Conservation (phyloP, 92 coral and sea anemone genomes). For the Parazoanthus swiftii region DNA sequence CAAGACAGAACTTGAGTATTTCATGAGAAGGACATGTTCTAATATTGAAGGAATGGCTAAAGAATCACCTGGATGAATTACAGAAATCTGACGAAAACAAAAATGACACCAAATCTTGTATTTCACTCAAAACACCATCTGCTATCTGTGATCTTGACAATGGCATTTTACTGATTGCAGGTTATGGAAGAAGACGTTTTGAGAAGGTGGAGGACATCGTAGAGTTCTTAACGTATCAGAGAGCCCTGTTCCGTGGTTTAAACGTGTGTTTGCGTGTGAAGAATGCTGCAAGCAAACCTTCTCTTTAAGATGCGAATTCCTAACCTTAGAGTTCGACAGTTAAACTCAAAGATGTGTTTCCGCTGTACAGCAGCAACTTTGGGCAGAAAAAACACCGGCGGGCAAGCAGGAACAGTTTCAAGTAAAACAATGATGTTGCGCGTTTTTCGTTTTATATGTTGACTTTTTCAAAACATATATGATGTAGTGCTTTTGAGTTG, state of each 20-base stretch:
- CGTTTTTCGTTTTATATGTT: conserved; percentile 15
- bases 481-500: neutral
- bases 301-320: conserved; percentile 39
- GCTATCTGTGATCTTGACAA: conserved; percentile 22
- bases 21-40: no score
- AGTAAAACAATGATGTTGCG: conserved; percentile 21
- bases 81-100: conserved; percentile 5
- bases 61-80: conserved; percentile 4
- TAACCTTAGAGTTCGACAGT: conserved; percentile 33
- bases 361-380: conserved; percentile 23
- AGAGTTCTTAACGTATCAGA: neutral
- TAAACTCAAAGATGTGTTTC: conserved; percentile 40
- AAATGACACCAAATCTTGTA: conserved; percentile 2
- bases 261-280: conserved; percentile 9
- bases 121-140: conserved; percentile 26
- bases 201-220: conserved; percentile 12
- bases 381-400: conserved; percentile 1
- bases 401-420: conserved; percentile 25
- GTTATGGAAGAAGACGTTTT: conserved; percentile 12
- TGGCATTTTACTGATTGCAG: conserved; percentile 25
- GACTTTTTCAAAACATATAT: neutral
- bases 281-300: neutral
- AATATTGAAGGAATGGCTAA: conserved; percentile 20
- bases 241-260: conserved; percentile 3
- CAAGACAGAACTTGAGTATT: conserved; percentile 25